These are phyloP conservation scores for Babyrousa celebensis DNA, from an alignment of 2,797 vertebrate species.

Conservation along the genomic window DNA sequence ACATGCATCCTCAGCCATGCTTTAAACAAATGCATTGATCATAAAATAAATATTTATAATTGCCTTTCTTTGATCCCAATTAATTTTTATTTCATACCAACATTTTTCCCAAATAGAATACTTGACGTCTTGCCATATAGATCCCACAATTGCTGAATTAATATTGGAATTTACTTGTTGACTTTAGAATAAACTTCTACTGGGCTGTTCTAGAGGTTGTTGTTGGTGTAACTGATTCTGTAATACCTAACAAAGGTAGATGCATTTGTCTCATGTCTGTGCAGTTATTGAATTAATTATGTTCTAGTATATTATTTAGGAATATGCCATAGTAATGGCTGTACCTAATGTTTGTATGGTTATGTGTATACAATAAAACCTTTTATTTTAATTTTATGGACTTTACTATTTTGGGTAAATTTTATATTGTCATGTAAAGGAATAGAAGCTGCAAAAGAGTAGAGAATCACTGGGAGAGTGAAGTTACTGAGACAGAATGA, in stretches of 20 bases:
- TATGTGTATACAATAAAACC: not conserved
- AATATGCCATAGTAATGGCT: not conserved
- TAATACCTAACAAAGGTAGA: not conserved
- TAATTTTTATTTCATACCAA: not conserved
- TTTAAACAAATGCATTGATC: not conserved
- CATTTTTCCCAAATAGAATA: not conserved
- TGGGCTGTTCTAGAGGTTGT: not conserved
- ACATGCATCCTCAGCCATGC: not conserved
- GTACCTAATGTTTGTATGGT: not conserved
- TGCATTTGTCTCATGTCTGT: not conserved
- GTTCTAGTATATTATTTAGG: not conserved
- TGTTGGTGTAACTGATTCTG: not conserved
- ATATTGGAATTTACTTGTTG: not conserved
- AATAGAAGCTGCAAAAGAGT: not conserved
- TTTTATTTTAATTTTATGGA: not conserved
- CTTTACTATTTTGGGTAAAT: not conserved
- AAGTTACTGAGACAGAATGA: too few relatives aligned
- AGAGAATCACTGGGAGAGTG: not conserved
- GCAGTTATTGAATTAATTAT: constrained; percentile 15
- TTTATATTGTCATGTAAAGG: not conserved
- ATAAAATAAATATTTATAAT: not conserved
- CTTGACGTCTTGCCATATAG: not conserved
- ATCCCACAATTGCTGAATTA: not conserved
- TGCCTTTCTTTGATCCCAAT: not conserved
- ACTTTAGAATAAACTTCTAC: not conserved